Conservation (phyloP, 2,888 invertebrate species). For the Muschampia plurimacula region DNA sequence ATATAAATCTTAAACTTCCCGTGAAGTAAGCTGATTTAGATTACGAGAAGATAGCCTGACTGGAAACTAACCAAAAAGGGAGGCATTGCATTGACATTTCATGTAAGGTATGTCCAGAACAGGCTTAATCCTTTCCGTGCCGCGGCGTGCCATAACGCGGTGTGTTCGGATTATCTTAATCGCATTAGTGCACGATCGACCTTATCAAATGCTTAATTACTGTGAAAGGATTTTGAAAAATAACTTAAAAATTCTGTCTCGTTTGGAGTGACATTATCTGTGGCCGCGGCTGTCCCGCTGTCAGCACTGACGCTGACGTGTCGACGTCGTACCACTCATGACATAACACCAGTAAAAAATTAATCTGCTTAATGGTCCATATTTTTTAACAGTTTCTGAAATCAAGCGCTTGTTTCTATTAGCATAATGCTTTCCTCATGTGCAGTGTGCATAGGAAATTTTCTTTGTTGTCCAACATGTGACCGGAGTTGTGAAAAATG, state of each 20-base stretch:
- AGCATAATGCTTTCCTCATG: too few species aligned
- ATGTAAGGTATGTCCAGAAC: conserved; percentile 21
- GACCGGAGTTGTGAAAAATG: neutral
- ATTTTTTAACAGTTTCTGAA: neutral
- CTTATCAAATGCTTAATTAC: conserved; percentile 58
- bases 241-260: conserved; percentile 37
- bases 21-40: neutral
- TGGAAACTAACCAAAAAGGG: conserved; percentile 11
- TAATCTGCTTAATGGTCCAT: neutral
- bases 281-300: neutral
- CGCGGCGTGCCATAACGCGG: conserved; percentile 34
- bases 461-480: neutral
- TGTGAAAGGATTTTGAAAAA: conserved; percentile 51
- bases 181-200: conserved; percentile 53
- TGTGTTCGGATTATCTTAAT: conserved; percentile 49
- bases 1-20: neutral
- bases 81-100: conserved; percentile 24
- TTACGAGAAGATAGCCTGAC: neutral
- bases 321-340: neutral
- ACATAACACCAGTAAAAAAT: conserved; percentile 4
- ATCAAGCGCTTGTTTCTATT: too few species aligned
- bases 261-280: conserved; percentile 28
- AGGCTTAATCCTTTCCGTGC: conserved; percentile 9
- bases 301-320: neutral
- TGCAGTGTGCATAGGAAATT: neutral